Percentiles rank a stretch among this genome's conserved stretches.
Evolutionary conservation across 2,113 vertebrate genomes (phyloP).

Genomic region (Oncorhynchus mykiss): DNA sequence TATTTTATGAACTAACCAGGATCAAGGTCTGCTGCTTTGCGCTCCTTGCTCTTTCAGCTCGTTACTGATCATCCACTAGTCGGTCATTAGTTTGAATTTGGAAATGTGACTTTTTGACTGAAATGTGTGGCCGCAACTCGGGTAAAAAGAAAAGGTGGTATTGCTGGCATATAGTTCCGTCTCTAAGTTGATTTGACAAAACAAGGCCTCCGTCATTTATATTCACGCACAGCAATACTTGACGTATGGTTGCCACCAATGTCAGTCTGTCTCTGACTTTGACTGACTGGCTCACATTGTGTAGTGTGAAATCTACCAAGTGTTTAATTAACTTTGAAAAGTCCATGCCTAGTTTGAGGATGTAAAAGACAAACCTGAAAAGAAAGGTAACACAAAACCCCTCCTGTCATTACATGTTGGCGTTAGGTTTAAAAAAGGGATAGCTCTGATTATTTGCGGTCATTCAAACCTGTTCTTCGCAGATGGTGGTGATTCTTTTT

Average conservation of each 20-base stretch:
- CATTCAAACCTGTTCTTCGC: conserved; percentile 12
- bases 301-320: conserved; percentile 7
- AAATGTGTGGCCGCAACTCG: background rate
- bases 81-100: background rate
- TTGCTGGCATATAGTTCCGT: background rate
- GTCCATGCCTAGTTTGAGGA: conserved; percentile 9
- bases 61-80: background rate
- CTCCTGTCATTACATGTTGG: conserved; percentile 24
- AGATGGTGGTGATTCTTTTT: background rate
- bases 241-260: conserved; percentile 8
- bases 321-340: conserved; percentile 30
- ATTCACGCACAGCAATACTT: background rate
- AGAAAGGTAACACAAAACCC: background rate
- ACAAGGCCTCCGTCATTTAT: background rate
- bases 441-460: conserved; percentile 19
- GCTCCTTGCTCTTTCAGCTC: background rate
- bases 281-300: background rate
- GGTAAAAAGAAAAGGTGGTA: background rate
- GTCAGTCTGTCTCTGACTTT: background rate
- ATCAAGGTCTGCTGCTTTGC: conserved; percentile 13
- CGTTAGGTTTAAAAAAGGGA: conserved; percentile 69
- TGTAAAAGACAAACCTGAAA: conserved; percentile 5
- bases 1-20: background rate
- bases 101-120: background rate
- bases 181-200: background rate